Evolutionary conservation across 2,113 vertebrate species (phyloP).

Genomic region (Salminus brasiliensis): DNA sequence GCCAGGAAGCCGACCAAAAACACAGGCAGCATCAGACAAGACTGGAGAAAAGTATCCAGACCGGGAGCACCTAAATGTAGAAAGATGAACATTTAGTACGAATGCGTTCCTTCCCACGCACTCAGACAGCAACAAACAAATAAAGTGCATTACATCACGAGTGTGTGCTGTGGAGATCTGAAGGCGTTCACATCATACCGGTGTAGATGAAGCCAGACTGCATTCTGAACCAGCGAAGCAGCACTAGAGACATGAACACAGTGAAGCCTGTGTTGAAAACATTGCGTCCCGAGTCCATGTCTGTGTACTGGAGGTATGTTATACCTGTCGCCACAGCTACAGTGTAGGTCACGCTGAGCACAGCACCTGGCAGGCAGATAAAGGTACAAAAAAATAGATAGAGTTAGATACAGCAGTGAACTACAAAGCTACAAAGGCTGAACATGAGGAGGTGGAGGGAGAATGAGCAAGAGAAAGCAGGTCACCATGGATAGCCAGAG

Average conservation of each 20-base stretch:
- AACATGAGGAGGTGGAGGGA: neutral
- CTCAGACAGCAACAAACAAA: neutral
- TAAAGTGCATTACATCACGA: neutral
- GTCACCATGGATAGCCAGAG: conserved; percentile 78
- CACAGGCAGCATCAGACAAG: conserved; percentile 77
- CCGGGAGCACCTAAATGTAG: conserved; percentile 71
- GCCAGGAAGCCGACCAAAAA: conserved; percentile 82
- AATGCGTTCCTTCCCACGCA: neutral
- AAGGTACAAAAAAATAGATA: neutral
- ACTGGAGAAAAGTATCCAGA: conserved; percentile 76
- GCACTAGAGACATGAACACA: conserved; percentile 84
- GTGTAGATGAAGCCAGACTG: conserved; percentile 63
- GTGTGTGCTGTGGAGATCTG: neutral
- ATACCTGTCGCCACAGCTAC: conserved; percentile 81
- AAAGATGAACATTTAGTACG: neutral
- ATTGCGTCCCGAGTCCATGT: conserved; percentile 86
- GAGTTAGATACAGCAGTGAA: neutral
- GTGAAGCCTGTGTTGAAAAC: conserved; percentile 87
- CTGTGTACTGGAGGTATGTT: conserved; percentile 81
- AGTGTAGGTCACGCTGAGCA: conserved; percentile 80
- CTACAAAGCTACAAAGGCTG: neutral
- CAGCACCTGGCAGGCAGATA: conserved; percentile 70
- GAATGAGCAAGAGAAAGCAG: conserved; percentile 3
- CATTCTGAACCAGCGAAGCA: conserved; percentile 76
- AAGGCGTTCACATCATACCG: conserved; percentile 66